A percentile compares a stretch with the other conserved stretches of the same genome.
phyloP scores from a whole-genome alignment of 2,888 invertebrate species.

The Drosophila birchii region DNA sequence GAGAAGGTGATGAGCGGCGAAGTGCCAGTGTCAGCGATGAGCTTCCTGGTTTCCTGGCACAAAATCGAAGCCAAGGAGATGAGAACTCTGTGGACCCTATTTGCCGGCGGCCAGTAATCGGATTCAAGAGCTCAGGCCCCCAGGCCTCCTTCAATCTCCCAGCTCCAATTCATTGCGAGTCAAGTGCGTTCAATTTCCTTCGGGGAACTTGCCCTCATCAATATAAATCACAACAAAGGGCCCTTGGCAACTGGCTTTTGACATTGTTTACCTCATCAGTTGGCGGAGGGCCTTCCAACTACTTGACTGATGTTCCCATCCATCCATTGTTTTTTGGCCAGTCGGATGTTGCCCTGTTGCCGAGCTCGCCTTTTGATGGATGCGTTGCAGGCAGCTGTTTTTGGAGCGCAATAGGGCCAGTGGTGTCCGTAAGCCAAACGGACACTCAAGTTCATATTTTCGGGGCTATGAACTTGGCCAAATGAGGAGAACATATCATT shows the following conservation, averaged over 20 bases:
- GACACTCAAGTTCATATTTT: constrained; percentile 31
- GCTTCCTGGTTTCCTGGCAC: constrained; percentile 43
- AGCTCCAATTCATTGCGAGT: constrained; percentile 47
- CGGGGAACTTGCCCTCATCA: constrained; percentile 43
- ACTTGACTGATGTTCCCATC: constrained; percentile 45
- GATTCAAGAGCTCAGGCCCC: background rate
- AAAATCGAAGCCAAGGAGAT: constrained; percentile 26
- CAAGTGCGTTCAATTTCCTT: constrained; percentile 64
- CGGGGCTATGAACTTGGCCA: background rate
- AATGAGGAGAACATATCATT: background rate
- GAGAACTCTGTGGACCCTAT: constrained; percentile 38
- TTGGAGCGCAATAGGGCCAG: constrained; percentile 37
- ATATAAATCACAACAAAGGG: constrained; percentile 78
- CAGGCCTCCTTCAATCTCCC: constrained; percentile 9
- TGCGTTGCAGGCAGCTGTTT: constrained; percentile 55
- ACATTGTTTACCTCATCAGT: constrained; percentile 62
- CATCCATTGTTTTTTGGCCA: constrained; percentile 52
- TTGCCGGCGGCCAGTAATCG: constrained; percentile 26
- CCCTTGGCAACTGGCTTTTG: constrained; percentile 64
- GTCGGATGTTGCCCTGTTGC: constrained; percentile 31
- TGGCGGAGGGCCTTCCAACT: constrained; percentile 23
- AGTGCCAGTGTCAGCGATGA: background rate
- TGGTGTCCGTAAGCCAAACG: constrained; percentile 18
- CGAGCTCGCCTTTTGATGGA: constrained; percentile 64
- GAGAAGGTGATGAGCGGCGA: background rate